A percentile compares a stretch with the other conserved stretches of the same genome.
phyloP scores from a whole-genome alignment of 1,140 invertebrate genomes.

The Mylabris phalerata region DNA sequence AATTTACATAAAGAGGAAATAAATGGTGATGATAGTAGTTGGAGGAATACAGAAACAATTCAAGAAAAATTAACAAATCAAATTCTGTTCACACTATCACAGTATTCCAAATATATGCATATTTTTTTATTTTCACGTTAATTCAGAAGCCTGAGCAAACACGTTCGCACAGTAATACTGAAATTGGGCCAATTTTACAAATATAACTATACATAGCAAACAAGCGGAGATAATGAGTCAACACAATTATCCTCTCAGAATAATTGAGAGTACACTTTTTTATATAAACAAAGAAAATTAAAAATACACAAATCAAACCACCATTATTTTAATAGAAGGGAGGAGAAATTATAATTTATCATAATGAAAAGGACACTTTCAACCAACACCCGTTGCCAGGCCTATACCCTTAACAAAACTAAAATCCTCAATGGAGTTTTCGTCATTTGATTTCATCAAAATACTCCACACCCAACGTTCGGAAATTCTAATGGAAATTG shows the following conservation, averaged over 20 bases:
- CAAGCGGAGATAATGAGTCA: background rate
- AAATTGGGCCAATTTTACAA: conserved; percentile 7
- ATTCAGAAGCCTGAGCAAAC: conserved; percentile 12
- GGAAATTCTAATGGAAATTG: background rate
- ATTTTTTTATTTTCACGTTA: too few species aligned
- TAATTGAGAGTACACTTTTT: too few species aligned
- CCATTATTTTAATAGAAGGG: background rate
- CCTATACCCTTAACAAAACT: background rate
- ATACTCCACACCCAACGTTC: too few species aligned
- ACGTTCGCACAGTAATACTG: conserved; percentile 19
- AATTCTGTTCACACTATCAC: conserved; percentile 20
- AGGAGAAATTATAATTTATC: background rate
- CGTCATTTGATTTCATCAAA: too few species aligned
- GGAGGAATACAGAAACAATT: too few species aligned
- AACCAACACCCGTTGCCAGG: conserved; percentile 11
- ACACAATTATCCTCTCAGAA: background rate
- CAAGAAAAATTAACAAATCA: conserved; percentile 4
- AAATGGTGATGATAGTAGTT: too few species aligned
- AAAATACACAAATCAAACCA: background rate
- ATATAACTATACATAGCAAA: conserved; percentile 1
- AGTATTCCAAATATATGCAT: conserved; percentile 13
- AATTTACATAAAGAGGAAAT: too few species aligned
- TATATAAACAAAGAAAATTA: background rate
- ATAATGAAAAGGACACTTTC: conserved; percentile 9
- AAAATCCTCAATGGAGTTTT: too few species aligned